Base-by-base conservation (phyloP, 1,140 invertebrate genomes). In the Drosophila setifemur region DNA sequence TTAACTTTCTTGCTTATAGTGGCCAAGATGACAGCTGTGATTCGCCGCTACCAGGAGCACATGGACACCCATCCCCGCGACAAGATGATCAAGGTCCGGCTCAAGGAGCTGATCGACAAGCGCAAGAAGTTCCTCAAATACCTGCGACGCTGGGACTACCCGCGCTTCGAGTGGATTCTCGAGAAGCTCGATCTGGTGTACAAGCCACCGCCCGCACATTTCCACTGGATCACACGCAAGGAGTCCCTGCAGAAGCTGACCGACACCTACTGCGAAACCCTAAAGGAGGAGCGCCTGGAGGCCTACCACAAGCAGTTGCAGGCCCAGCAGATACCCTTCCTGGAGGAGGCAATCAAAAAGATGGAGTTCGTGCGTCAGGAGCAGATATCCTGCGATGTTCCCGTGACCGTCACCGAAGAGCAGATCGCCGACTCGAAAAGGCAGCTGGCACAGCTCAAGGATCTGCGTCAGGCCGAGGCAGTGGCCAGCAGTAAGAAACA, bases 131-230 rank as follows among this genome's bases (percentile, higher is more conserved):
- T 92, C 23, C 85, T 98, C 2, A 95, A 93, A 72, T 90, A 91
- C 49, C 88, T 97, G 14, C 91, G 96, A 23, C 91, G 91, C 28
- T 93, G 92, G 91, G 96, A 98, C 89, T 97, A 97, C 88, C 95
- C 94, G 71, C 93, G 94, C 39, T 98, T 96, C 89, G 95, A 97
- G 90, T 97, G 96, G 95, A 72, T 97, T n/a, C 78, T 97, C 5
- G 95, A 97, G 73, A 93, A 94, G 83, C 89, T 98, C 1, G 94
- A 96, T 73, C 91, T 98, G 60, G 91, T 94, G 29, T 97, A 95
- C 76, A 94, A 95, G 79, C 93, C 93, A 18, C 86, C 91, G 55
- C 93, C 95, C 4, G 73, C 90, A 9, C 37, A 89, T 28, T 92
- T 91, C 67, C 90, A 92, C 72, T 92, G 92, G 90, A 85, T 95